Conservation (phyloP, 2,888 invertebrate genomes). For the Athrips mouffetella region DNA sequence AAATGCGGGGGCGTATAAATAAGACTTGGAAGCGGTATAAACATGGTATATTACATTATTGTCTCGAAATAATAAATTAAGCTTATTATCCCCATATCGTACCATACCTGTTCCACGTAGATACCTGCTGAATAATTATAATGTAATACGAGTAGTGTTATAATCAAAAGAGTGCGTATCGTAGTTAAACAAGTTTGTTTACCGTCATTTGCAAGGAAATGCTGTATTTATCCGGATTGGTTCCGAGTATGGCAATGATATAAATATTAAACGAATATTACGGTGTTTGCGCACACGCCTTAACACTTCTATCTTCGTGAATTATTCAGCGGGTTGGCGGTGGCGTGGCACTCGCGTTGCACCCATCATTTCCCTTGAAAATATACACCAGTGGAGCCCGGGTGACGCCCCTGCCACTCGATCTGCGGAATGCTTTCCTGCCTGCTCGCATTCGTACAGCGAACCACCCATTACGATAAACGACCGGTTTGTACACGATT, state of each 20-base stretch:
- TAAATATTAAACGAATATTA: slow-evolving; percentile 70
- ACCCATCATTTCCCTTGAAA: slow-evolving; percentile 23
- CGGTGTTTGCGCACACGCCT: slow-evolving; percentile 59
- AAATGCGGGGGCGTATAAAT: slow-evolving; percentile 24
- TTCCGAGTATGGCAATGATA: slow-evolving; percentile 51
- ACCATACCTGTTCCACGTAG: slow-evolving; percentile 22
- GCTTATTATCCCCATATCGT: slow-evolving; percentile 26
- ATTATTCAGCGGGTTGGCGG: slow-evolving; percentile 55
- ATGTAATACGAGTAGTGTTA: slow-evolving; percentile 27
- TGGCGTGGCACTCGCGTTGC: slow-evolving; percentile 34
- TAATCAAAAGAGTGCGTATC: slow-evolving; percentile 43
- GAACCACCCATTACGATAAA: slow-evolving; percentile 8
- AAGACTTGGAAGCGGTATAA: slow-evolving; percentile 13
- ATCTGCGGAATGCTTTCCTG: not conserved
- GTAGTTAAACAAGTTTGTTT: slow-evolving; percentile 40
- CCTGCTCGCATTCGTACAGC: no score
- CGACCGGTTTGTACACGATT: not conserved
- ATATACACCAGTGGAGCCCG: slow-evolving; percentile 5
- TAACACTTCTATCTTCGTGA: slow-evolving; percentile 59
- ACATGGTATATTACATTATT: slow-evolving; percentile 23
- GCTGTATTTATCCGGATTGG: slow-evolving; percentile 47
- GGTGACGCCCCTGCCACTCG: slow-evolving; percentile 1
- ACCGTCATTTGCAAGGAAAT: slow-evolving; percentile 42
- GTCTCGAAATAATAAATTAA: slow-evolving; percentile 33
- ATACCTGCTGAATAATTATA: slow-evolving; percentile 30